Evolutionary conservation across 2,888 invertebrate genomes (phyloP).

Genomic region (Sesia apiformis): DNA sequence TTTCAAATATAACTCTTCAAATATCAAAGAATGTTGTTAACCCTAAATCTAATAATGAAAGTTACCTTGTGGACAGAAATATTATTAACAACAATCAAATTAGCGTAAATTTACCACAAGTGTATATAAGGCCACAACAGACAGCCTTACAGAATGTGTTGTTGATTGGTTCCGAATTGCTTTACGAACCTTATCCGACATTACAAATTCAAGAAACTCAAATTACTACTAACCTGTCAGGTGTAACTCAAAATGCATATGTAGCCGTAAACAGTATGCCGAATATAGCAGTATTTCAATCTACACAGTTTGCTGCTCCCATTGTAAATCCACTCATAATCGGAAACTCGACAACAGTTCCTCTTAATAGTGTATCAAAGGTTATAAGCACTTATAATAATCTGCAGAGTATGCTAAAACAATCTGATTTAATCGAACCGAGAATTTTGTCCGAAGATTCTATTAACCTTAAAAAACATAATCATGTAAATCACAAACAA

Average conservation of each 20-base stretch:
- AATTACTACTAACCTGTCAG: slow-evolving; percentile 11
- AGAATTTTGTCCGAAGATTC: neutral
- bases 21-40: neutral
- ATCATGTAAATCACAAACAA: neutral
- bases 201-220: slow-evolving; percentile 20
- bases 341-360: slow-evolving; percentile 22
- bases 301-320: slow-evolving; percentile 31
- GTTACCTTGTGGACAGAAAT: neutral
- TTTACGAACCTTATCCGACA: slow-evolving; percentile 31
- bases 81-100: neutral
- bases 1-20: neutral
- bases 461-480: neutral
- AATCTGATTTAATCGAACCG: neutral
- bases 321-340: slow-evolving; percentile 30
- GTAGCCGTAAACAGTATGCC: slow-evolving; percentile 25
- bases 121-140: slow-evolving; percentile 18
- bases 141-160: slow-evolving; percentile 34
- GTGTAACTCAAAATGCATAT: slow-evolving; percentile 20
- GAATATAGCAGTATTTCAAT: slow-evolving; percentile 32
- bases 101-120: slow-evolving; percentile 11
- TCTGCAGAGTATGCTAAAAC: neutral
- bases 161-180: slow-evolving; percentile 32
- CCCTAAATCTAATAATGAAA: neutral
- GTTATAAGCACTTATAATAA: neutral
- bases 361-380: neutral